phyloP scores from a whole-genome alignment of 2,113 vertebrate species.

The Lynx canadensis region DNA sequence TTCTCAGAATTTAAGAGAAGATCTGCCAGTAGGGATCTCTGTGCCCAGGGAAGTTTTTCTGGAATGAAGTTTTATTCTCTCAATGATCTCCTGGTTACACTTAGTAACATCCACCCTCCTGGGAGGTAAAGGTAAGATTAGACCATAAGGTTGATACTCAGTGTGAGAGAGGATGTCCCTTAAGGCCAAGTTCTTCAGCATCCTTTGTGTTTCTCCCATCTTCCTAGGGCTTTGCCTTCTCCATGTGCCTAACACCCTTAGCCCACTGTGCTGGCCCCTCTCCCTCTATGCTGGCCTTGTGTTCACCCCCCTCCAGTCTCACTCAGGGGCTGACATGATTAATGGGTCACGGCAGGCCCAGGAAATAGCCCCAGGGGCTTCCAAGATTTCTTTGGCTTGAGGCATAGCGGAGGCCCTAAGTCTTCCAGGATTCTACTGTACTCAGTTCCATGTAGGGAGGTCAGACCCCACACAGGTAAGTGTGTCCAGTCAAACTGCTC shows the following conservation, averaged over 20 bases:
- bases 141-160: not conserved
- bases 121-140: not conserved
- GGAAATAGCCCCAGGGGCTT: not conserved
- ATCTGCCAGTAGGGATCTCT: not conserved
- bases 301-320: not conserved
- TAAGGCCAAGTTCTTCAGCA: not conserved
- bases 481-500: not conserved
- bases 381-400: slow-evolving; percentile 39
- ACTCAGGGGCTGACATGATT: not conserved
- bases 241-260: fast-evolving
- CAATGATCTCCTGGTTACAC: not conserved
- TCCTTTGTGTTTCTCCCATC: not conserved
- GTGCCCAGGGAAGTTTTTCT: not conserved
- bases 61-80: slow-evolving; percentile 12
- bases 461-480: not conserved
- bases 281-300: not conserved
- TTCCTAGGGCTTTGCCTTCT: no score
- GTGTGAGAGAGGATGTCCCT: not conserved
- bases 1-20: not conserved
- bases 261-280: not conserved
- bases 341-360: not conserved
- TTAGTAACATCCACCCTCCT: not conserved
- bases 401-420: not conserved
- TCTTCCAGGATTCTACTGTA: not conserved
- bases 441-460: not conserved